These are phyloP conservation scores for Hedya salicella DNA, from an alignment of 2,888 invertebrate genomes.

Conservation along the genomic window DNA sequence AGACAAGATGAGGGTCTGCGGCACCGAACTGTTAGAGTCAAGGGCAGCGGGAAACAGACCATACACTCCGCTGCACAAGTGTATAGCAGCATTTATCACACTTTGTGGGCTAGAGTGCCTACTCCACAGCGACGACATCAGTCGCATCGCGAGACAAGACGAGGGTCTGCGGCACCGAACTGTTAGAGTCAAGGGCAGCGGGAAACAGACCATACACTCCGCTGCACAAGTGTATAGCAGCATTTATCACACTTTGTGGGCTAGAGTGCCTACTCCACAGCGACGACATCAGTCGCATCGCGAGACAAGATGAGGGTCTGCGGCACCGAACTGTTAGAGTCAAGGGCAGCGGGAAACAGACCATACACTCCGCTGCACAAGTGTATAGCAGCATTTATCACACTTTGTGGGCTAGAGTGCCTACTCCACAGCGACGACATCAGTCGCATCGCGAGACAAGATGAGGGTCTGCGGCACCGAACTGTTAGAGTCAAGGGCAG, in stretches of 20 bases:
- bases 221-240: background rate
- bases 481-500: constrained; percentile 38
- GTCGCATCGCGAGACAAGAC: constrained; percentile 33
- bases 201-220: constrained; percentile 2
- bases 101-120: background rate
- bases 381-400: background rate
- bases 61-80: background rate
- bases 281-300: constrained; percentile 13
- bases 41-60: constrained; percentile 23
- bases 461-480: constrained; percentile 33
- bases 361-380: background rate
- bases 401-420: background rate
- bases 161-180: constrained; percentile 38
- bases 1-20: constrained; percentile 39
- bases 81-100: too few species aligned
- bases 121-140: background rate
- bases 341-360: constrained; percentile 29
- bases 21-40: constrained; percentile 39
- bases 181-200: constrained; percentile 38
- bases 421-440: background rate
- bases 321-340: constrained; percentile 37
- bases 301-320: constrained; percentile 38
- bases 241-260: background rate
- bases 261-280: background rate
- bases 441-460: constrained; percentile 25